A percentile compares a stretch with the other conserved stretches of the same genome.
Evolutionary conservation across 2,797 vertebrate species (phyloP).

Genomic region (Pipistrellus pipistrellus): DNA sequence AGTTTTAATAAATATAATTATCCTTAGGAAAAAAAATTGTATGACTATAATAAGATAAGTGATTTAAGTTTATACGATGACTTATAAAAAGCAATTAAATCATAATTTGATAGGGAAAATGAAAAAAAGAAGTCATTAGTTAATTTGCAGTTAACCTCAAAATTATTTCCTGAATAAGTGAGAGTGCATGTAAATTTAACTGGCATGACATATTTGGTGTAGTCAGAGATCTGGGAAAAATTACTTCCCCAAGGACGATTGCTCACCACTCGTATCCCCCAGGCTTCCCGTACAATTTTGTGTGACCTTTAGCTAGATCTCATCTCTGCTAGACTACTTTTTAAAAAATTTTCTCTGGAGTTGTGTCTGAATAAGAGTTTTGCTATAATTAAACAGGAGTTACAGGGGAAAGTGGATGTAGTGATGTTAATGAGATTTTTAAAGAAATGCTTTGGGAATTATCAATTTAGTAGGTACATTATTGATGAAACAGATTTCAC

Average conservation of each 20-base stretch:
- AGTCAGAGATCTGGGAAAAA: neutral
- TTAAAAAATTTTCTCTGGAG: slow-evolving; percentile 28
- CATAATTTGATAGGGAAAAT: slow-evolving; percentile 39
- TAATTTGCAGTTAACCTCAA: slow-evolving; percentile 32
- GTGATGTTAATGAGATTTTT: slow-evolving; percentile 69
- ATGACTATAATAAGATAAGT: neutral
- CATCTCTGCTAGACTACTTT: slow-evolving; percentile 46
- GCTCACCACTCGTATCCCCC: neutral
- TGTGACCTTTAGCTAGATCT: slow-evolving; percentile 56
- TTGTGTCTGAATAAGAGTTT: slow-evolving; percentile 63
- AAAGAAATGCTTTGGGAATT: slow-evolving; percentile 71
- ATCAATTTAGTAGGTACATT: slow-evolving; percentile 70
- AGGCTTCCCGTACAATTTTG: slow-evolving; percentile 56
- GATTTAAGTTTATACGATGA: neutral
- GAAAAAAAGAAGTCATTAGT: neutral
- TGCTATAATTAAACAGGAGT: slow-evolving; percentile 74
- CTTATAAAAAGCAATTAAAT: slow-evolving; percentile 22
- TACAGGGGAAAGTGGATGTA: slow-evolving; percentile 16
- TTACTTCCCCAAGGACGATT: neutral
- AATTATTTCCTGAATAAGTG: slow-evolving; percentile 49
- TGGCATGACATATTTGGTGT: neutral
- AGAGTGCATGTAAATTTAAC: neutral
- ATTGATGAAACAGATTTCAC: slow-evolving; percentile 69
- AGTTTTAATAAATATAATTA: slow-evolving; percentile 8
- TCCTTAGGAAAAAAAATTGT: neutral